These are phyloP conservation scores for Hypomesus transpacificus DNA, from an alignment of 2,113 vertebrate species.

Conservation along the genomic window DNA sequence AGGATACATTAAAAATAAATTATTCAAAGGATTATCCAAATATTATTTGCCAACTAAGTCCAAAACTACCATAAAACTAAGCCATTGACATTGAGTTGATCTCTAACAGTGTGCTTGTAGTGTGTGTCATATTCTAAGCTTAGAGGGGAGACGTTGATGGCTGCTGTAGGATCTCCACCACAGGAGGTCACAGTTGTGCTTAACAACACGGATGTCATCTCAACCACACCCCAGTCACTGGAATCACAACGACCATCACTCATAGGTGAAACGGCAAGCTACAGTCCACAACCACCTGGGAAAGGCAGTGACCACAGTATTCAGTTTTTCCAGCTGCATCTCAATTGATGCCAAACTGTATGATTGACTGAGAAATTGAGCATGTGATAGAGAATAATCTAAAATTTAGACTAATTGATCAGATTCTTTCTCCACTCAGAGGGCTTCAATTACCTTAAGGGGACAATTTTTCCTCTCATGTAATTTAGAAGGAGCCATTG, in stretches of 20 bases:
- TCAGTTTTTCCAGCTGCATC: background rate
- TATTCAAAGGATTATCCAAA: background rate
- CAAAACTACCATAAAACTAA: no score
- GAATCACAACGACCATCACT: background rate
- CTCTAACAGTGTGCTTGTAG: background rate
- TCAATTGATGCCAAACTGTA: conserved; percentile 32
- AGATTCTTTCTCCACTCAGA: conserved; percentile 59
- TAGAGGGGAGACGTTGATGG: background rate
- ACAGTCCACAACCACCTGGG: background rate
- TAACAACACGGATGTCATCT: background rate
- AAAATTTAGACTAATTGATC: conserved; percentile 62
- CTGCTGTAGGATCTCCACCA: background rate
- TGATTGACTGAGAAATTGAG: conserved; percentile 33
- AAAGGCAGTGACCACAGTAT: no score
- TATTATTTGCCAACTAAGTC: background rate
- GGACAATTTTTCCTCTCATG: conserved; percentile 62
- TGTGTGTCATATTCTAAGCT: background rate
- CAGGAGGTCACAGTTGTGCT: conserved; percentile 35
- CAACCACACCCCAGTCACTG: background rate
- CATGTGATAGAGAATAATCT: conserved; percentile 49
- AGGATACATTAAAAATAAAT: conserved; percentile 8
- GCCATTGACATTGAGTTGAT: no score
- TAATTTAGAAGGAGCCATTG: conserved; percentile 72
- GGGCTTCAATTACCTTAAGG: conserved; percentile 62
- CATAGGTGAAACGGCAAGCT: background rate